Evolutionary conservation across 2,113 vertebrate genomes (phyloP).

Genomic region (Sus scrofa): DNA sequence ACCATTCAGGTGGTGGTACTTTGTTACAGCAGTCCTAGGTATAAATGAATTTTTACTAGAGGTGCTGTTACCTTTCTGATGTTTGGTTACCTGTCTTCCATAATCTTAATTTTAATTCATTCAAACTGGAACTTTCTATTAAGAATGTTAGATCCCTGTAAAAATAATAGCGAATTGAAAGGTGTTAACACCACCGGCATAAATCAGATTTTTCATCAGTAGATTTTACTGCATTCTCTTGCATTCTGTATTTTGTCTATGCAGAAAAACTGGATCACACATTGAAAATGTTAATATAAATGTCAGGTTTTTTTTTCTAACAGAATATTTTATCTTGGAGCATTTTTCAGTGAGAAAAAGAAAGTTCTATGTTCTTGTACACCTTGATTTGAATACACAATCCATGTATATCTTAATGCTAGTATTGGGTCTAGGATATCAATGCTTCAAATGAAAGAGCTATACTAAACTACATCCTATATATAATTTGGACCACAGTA

Average conservation of each 20-base stretch:
- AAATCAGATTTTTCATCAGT: neutral
- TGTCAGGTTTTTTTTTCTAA: neutral
- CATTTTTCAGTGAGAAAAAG: neutral
- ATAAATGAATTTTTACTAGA: neutral
- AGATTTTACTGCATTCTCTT: neutral
- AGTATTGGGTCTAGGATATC: neutral
- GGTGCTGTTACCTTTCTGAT: neutral
- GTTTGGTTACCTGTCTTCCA: neutral
- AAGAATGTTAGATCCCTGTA: neutral
- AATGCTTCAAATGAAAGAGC: neutral
- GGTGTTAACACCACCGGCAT: neutral
- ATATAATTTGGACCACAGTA: neutral
- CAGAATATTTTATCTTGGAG: neutral
- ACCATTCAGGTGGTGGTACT: neutral
- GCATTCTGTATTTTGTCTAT: neutral
- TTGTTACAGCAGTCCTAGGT: neutral
- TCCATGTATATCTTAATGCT: neutral
- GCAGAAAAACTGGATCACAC: neutral
- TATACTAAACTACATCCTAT: neutral
- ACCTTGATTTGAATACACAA: neutral
- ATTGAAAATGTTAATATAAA: neutral
- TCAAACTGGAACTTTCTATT: neutral
- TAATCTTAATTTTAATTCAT: conserved; percentile 11
- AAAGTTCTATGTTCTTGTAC: neutral
- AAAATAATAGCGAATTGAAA: conserved; percentile 16